Percentiles rank a stretch among this genome's conserved stretches.
Evolutionary conservation across 2,113 vertebrate species (phyloP).

Genomic region (Labeo catla): DNA sequence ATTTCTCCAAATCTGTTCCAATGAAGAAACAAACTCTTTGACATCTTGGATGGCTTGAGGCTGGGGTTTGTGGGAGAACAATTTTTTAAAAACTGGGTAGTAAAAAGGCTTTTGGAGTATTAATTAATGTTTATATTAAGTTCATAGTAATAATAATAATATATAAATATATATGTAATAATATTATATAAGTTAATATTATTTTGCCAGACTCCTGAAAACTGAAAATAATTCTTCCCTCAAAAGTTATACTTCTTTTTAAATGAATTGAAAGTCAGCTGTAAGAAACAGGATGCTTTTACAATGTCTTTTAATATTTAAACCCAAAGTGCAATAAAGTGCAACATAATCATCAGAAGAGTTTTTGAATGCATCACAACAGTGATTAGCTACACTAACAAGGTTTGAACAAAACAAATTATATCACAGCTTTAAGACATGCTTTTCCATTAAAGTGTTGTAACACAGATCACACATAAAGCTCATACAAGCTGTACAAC

Average conservation of each 20-base stretch:
- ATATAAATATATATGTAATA: too few species aligned
- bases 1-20: too few species aligned
- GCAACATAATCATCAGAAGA: constrained; percentile 68
- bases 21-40: too few species aligned
- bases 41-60: too few species aligned
- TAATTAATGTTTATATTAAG: neutral
- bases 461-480: constrained; percentile 67
- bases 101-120: neutral
- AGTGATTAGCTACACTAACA: constrained; percentile 64
- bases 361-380: constrained; percentile 65
- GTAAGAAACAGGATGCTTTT: neutral
- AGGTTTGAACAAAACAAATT: constrained; percentile 53
- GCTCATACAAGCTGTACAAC: constrained; percentile 73
- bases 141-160: too few species aligned
- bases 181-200: neutral
- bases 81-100: too few species aligned
- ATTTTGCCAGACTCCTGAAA: neutral
- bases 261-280: neutral
- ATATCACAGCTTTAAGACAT: constrained; percentile 60
- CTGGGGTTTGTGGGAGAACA: too few species aligned
- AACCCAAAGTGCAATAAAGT: constrained; percentile 69
- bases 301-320: constrained; percentile 67
- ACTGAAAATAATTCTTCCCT: neutral
- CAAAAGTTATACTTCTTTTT: neutral
- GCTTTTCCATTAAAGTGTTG: constrained; percentile 61